Conservation (phyloP, 2,888 invertebrate genomes). For the Lumbricus terrestris region DNA sequence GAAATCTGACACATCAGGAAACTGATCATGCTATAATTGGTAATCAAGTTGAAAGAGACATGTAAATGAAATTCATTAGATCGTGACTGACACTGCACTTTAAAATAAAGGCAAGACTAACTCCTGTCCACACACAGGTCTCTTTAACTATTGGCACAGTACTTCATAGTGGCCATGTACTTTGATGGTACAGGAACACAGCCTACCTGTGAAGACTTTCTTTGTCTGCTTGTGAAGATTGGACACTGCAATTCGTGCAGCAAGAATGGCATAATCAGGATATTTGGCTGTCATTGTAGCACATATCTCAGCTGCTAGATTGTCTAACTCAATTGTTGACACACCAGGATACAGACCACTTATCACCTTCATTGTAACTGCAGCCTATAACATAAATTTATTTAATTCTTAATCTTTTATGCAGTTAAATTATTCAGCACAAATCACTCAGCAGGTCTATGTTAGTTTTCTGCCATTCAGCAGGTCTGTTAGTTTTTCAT, state of each 20-base stretch:
- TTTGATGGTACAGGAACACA: not conserved
- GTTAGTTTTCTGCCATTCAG: not conserved
- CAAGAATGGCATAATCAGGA: constrained; percentile 82
- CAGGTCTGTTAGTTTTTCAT: not conserved
- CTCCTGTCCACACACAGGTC: too few relatives aligned
- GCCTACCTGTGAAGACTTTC: constrained; percentile 72
- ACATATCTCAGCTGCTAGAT: constrained; percentile 96
- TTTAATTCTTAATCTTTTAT: not conserved
- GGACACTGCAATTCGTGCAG: constrained; percentile 84
- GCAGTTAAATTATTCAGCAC: not conserved
- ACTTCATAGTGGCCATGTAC: too few relatives aligned
- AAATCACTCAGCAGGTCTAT: not conserved
- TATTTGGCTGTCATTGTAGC: constrained; percentile 96
- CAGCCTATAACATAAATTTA: constrained; percentile 47
- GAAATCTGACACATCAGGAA: too few relatives aligned
- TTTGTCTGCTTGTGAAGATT: constrained; percentile 98
- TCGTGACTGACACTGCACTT: too few relatives aligned
- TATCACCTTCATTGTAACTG: constrained; percentile 74
- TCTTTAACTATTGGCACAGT: too few relatives aligned
- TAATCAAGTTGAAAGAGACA: too few relatives aligned
- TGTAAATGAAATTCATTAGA: too few relatives aligned
- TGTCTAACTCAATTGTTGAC: constrained; percentile 93
- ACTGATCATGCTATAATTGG: too few relatives aligned
- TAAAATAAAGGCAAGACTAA: too few relatives aligned
- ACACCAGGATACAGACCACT: constrained; percentile 93